Percentiles rank a stretch among this genome's conserved stretches.
These are phyloP conservation scores for Oreortyx pictus DNA, from an alignment of 2,797 vertebrate species.

Conservation along the genomic window DNA sequence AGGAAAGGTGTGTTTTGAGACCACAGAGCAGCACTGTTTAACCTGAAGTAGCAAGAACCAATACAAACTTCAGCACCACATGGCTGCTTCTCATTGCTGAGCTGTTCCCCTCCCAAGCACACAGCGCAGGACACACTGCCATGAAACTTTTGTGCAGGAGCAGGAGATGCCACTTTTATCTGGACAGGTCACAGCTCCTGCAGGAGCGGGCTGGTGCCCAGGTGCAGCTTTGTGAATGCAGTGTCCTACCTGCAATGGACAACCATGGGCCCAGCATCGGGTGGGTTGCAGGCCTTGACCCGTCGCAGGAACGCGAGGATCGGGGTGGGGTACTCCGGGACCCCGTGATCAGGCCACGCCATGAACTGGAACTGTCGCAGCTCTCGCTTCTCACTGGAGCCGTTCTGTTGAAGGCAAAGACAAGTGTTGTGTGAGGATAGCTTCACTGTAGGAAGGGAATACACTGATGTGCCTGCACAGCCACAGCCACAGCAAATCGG, in stretches of 20 bases:
- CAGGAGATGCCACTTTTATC: background rate
- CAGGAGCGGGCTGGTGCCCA: background rate
- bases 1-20: background rate
- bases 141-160: background rate
- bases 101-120: background rate
- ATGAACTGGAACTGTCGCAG: conserved; percentile 97
- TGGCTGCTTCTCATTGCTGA: background rate
- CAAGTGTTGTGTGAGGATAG: background rate
- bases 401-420: conserved; percentile 82
- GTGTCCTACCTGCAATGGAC: conserved; percentile 93
- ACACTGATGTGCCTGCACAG: background rate
- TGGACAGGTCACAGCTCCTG: background rate
- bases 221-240: background rate
- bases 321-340: conserved; percentile 94
- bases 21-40: background rate
- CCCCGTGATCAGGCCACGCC: conserved; percentile 97
- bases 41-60: background rate
- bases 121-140: background rate
- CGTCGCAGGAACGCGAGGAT: conserved; percentile 92
- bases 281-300: conserved; percentile 91
- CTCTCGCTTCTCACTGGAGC: conserved; percentile 94
- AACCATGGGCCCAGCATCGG: conserved; percentile 93
- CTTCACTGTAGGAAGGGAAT: background rate
- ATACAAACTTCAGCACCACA: background rate
- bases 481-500: no score